These are phyloP conservation scores for Oryzias curvinotus DNA, from an alignment of 2,113 vertebrate species.

Conservation along the genomic window DNA sequence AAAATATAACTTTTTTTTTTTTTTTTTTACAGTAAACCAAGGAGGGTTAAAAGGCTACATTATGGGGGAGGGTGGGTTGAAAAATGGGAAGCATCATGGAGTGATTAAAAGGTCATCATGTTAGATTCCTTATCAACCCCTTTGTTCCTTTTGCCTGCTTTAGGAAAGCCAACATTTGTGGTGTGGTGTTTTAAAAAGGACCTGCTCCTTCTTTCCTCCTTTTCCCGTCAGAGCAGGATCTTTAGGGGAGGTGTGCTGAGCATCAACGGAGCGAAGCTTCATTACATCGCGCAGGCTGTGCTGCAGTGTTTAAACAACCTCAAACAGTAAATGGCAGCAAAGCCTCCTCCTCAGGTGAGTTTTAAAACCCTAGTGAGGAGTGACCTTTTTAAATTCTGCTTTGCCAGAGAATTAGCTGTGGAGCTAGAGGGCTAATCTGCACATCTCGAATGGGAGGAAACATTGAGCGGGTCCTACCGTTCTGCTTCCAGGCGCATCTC, in stretches of 20 bases:
- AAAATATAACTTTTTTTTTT: no score
- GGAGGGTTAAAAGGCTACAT: constrained; percentile 33
- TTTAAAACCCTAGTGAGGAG: not conserved
- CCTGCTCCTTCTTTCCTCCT: constrained; percentile 24
- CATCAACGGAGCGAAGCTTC: constrained; percentile 30
- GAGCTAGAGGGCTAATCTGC: constrained; percentile 15
- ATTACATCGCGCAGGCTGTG: constrained; percentile 19
- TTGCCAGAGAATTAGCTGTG: constrained; percentile 6
- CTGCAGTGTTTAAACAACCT: constrained; percentile 9
- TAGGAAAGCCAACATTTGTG: constrained; percentile 48
- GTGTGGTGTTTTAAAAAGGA: constrained; percentile 51
- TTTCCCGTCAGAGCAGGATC: constrained; percentile 45
- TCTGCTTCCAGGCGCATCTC: constrained; percentile 97
- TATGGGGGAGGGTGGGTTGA: constrained; percentile 47
- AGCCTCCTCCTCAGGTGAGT: constrained; percentile 9
- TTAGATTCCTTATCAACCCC: constrained; percentile 60
- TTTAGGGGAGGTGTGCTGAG: constrained; percentile 33
- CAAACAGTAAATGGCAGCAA: constrained; percentile 11
- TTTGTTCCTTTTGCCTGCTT: constrained; percentile 19
- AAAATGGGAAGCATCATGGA: constrained; percentile 48
- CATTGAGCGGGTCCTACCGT: constrained; percentile 77
- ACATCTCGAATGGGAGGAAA: not conserved
- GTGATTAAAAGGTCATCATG: constrained; percentile 67
- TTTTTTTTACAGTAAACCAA: no score
- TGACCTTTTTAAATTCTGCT: constrained; percentile 6